Conservation (phyloP, 2,113 vertebrate genomes). For the Phalacrocorax aristotelis region DNA sequence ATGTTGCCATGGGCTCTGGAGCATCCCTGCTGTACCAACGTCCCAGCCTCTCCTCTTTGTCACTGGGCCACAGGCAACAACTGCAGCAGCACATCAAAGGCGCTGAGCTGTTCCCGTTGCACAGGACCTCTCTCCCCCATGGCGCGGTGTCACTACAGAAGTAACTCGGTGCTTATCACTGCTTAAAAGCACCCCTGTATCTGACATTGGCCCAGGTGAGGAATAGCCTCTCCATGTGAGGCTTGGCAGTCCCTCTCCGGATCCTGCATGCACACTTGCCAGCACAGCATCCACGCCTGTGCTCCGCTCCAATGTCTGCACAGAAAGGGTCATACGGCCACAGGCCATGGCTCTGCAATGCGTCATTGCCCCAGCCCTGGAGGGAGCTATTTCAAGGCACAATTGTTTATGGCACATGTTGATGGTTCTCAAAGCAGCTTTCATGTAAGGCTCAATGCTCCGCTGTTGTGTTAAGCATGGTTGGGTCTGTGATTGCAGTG, state of each 20-base stretch:
- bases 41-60: neutral
- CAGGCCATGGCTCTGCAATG: rapidly evolving
- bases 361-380: neutral
- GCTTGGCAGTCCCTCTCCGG: neutral
- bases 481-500: neutral
- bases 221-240: neutral
- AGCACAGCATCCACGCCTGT: rapidly evolving
- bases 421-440: neutral
- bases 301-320: rapidly evolving
- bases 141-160: neutral
- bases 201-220: rapidly evolving
- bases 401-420: neutral
- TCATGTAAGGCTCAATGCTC: neutral
- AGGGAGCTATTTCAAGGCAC: neutral
- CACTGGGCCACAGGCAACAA: neutral
- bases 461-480: neutral
- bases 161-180: neutral
- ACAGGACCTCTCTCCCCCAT: rapidly evolving
- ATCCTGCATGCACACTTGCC: neutral
- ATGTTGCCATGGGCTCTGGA: neutral
- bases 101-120: neutral
- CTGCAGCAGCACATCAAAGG: neutral
- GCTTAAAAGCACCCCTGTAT: neutral
- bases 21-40: neutral
- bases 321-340: rapidly evolving